These are phyloP conservation scores for Capitella teleta DNA, from an alignment of 1,140 invertebrate species.

Conservation along the genomic window DNA sequence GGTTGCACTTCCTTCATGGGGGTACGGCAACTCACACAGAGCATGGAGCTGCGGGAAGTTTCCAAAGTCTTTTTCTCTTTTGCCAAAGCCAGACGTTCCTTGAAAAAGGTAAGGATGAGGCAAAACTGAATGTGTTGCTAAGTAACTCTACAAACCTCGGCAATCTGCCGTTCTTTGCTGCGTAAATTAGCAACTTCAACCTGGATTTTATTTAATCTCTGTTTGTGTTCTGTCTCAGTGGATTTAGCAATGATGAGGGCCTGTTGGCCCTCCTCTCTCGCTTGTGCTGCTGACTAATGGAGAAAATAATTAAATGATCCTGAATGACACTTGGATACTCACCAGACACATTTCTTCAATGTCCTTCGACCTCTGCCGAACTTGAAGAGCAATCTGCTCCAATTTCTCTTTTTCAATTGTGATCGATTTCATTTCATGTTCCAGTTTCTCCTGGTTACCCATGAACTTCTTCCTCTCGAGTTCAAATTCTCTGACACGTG, in stretches of 20 bases:
- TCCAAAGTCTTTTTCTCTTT: constrained; percentile 34
- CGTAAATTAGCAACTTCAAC: not conserved
- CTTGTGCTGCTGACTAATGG: constrained; percentile 19
- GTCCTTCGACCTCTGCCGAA: constrained; percentile 28
- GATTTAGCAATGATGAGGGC: constrained; percentile 12
- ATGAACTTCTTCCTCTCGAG: constrained; percentile 25
- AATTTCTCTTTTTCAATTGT: constrained; percentile 27
- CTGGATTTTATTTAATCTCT: not conserved
- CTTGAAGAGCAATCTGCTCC: constrained; percentile 22
- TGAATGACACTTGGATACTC: constrained; percentile 9
- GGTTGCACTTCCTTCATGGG: constrained; percentile 9
- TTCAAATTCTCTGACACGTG: constrained; percentile 18
- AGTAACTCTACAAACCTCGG: not conserved
- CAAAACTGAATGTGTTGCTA: too few relatives aligned
- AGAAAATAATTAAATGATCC: not conserved
- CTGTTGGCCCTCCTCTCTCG: constrained; percentile 22
- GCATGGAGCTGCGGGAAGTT: constrained; percentile 21
- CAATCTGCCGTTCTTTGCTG: not conserved
- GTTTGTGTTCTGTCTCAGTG: not conserved
- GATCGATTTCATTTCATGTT: constrained; percentile 20
- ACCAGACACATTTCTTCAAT: constrained; percentile 30
- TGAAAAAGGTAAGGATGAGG: constrained; percentile 5
- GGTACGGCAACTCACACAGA: constrained; percentile 31
- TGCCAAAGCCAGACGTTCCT: constrained; percentile 31
- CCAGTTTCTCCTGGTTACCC: constrained; percentile 19